Conservation (phyloP, 2,797 vertebrate genomes). For the Hephaestus fuliginosus region DNA sequence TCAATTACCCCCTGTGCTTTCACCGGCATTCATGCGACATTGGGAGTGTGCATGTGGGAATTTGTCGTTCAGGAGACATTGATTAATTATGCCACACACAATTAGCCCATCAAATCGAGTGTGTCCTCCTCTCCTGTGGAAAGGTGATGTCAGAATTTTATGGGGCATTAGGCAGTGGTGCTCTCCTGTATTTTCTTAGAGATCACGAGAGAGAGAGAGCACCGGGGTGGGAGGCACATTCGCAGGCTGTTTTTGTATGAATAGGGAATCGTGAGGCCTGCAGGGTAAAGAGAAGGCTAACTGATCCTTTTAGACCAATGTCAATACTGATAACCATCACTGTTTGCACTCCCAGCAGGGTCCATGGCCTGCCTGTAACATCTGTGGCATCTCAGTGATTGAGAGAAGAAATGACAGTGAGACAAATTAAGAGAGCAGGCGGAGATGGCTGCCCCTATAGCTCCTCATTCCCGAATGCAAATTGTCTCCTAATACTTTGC, state of each 20-base stretch:
- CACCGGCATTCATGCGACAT: constrained; percentile 68
- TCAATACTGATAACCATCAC: constrained; percentile 83
- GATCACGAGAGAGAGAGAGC: constrained; percentile 67
- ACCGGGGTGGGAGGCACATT: constrained; percentile 46
- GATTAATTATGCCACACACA: constrained; percentile 89
- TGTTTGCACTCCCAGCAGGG: constrained; percentile 76
- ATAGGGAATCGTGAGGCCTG: constrained; percentile 54
- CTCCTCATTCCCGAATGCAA: constrained; percentile 65
- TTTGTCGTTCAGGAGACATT: constrained; percentile 84
- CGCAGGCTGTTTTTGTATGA: constrained; percentile 68
- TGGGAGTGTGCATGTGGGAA: constrained; percentile 72
- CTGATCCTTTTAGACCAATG: constrained; percentile 80
- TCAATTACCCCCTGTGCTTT: constrained; percentile 73
- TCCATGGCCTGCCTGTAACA: constrained; percentile 67
- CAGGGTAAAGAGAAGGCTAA: constrained; percentile 74
- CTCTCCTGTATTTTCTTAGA: constrained; percentile 77
- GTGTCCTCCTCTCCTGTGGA: constrained; percentile 86
- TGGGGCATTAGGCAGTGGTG: constrained; percentile 82
- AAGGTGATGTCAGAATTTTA: constrained; percentile 87
- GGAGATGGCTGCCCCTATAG: constrained; percentile 49
- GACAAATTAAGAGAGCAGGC: constrained; percentile 68
- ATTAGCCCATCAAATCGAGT: constrained; percentile 88
- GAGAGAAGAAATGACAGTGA: constrained; percentile 78
- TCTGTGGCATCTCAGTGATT: constrained; percentile 74
- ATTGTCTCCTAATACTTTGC: constrained; percentile 48